These are phyloP conservation scores for Leiothrix lutea DNA, from an alignment of 2,113 vertebrate genomes.

Conservation along the genomic window DNA sequence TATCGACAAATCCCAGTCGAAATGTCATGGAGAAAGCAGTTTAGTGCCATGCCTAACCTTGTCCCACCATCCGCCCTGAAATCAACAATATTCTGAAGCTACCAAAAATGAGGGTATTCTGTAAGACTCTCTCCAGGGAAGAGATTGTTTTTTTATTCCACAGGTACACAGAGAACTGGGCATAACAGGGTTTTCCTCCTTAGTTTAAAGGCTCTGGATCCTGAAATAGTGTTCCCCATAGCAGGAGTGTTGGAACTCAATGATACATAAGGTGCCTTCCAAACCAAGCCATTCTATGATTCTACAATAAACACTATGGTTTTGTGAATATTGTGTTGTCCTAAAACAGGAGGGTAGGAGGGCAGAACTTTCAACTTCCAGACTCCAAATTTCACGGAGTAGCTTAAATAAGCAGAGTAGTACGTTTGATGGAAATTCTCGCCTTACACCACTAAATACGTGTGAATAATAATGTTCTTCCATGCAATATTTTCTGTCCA, in stretches of 20 bases:
- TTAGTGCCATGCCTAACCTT: neutral
- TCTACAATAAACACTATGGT: neutral
- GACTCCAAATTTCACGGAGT: neutral
- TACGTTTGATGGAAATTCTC: neutral
- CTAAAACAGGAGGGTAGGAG: neutral
- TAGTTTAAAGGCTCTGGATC: neutral
- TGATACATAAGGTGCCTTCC: neutral
- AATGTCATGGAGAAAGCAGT: neutral
- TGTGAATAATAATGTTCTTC: neutral
- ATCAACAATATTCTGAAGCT: neutral
- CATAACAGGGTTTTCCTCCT: neutral
- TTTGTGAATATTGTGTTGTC: neutral
- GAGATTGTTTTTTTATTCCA: neutral
- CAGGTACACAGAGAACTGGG: neutral
- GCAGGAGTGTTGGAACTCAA: neutral
- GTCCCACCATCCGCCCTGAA: rapidly evolving
- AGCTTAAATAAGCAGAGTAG: neutral
- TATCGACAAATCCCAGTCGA: neutral
- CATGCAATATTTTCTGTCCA: neutral
- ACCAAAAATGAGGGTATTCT: neutral
- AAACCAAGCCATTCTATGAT: neutral
- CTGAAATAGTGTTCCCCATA: neutral
- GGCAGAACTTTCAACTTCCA: neutral
- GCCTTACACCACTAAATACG: neutral
- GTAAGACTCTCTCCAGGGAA: neutral